A percentile compares a stretch with the other conserved stretches of the same genome.
phyloP scores from a whole-genome alignment of 2,888 invertebrate genomes.

The Tyria jacobaeae region DNA sequence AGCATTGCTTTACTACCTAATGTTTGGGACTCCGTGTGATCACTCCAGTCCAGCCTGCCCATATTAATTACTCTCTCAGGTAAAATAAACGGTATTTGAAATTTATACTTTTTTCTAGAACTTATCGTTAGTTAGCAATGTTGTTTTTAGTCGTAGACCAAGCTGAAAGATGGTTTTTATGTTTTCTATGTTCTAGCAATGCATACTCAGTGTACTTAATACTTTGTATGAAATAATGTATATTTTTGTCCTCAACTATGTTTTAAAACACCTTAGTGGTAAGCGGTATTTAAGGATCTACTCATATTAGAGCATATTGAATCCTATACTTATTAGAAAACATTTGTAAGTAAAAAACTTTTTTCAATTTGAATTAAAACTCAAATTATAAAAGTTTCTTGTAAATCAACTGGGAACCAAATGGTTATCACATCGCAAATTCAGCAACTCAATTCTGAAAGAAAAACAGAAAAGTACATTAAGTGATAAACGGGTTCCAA shows the following conservation, averaged over 20 bases:
- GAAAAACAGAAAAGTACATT: conserved; percentile 48
- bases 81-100: too few relatives aligned
- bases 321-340: neutral
- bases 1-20: too few relatives aligned
- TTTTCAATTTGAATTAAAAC: neutral
- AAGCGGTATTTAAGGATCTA: neutral
- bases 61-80: too few relatives aligned
- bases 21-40: too few relatives aligned
- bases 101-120: too few relatives aligned
- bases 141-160: neutral
- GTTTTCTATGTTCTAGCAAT: neutral
- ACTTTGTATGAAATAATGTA: neutral
- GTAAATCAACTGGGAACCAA: conserved; percentile 23
- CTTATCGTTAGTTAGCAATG: neutral
- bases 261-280: neutral
- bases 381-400: conserved; percentile 10
- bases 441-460: conserved; percentile 44
- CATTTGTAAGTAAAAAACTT: neutral
- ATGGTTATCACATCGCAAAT: conserved; percentile 15
- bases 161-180: neutral
- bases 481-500: conserved; percentile 46
- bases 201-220: neutral
- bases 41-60: too few relatives aligned
- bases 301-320: neutral
- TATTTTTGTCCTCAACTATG: neutral